Evolutionary conservation across 2,888 invertebrate genomes (phyloP).

Genomic region (Ophraella communa): DNA sequence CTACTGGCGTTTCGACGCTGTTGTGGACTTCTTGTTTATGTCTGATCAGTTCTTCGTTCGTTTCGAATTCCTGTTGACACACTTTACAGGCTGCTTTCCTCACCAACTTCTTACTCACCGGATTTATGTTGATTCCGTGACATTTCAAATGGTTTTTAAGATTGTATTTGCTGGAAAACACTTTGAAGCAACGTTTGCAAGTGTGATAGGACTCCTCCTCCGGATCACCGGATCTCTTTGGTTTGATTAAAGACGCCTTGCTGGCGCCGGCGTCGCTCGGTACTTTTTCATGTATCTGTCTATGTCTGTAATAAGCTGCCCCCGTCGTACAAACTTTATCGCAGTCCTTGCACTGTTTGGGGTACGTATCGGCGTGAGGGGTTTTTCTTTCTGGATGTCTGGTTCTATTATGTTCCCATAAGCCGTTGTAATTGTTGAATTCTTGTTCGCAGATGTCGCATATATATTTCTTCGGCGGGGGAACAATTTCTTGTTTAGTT

Average conservation of each 20-base stretch:
- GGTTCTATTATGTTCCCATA: conserved; percentile 54
- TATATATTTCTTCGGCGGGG: conserved; percentile 61
- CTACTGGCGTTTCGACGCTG: conserved; percentile 38
- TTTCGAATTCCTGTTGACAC: conserved; percentile 69
- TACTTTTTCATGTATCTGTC: conserved; percentile 51
- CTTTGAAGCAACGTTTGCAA: conserved; percentile 62
- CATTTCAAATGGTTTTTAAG: conserved; percentile 61
- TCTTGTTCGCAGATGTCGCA: conserved; percentile 66
- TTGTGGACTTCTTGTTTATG: conserved; percentile 63
- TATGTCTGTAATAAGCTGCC: conserved; percentile 52
- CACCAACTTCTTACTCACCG: conserved; percentile 46
- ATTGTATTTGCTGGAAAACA: conserved; percentile 59
- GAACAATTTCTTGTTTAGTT: conserved; percentile 6
- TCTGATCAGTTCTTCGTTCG: conserved; percentile 62
- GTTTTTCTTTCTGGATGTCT: conserved; percentile 48
- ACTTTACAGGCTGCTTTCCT: conserved; percentile 66
- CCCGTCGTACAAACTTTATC: conserved; percentile 50
- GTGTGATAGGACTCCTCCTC: conserved; percentile 55
- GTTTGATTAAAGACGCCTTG: conserved; percentile 17
- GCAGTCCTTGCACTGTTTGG: conserved; percentile 52
- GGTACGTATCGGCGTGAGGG: conserved; percentile 42
- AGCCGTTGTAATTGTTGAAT: conserved; percentile 50
- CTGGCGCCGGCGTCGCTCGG: conserved; percentile 14
- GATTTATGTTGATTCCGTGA: conserved; percentile 58
- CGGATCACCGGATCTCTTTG: conserved; percentile 37